Base-by-base conservation (phyloP, 2,113 vertebrate genomes). In the Mirza zaza region DNA sequence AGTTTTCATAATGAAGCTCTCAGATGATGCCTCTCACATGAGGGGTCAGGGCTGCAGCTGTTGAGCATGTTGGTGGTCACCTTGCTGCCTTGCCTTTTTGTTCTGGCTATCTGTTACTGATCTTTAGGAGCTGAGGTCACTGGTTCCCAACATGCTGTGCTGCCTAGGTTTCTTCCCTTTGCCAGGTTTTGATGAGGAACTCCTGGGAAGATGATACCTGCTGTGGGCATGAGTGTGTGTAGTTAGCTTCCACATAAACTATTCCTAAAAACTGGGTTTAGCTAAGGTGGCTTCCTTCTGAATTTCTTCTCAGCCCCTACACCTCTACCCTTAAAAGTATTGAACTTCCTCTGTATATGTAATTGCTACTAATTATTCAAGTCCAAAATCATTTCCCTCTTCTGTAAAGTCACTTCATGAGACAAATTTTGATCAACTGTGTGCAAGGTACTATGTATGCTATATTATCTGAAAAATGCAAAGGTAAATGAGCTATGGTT, bases 21-120 rank as follows among this genome's bases (percentile, higher is more conserved):
- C 76, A 17, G 52, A 59, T 71, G 94, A 81, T 14, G 0, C 45
- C 12, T 48, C 23, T 48, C n/a, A 39, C 87, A 4, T 0, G 14
- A 14, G 42, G 63, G 68, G 23, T 25, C 48, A 20, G 25, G 55
- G 55, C 68, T 39, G 83, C 95, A 96, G 96, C 97, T 97, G 93
- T 87, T 10, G 57, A n/a, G 73, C 68, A 1, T 11, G 95, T 18
- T 92, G 95, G 93, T 83, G 96, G 91, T 67, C 59, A 11, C 85
- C 68, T 23, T 59, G 61, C 68, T 6, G 0, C 85, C 68, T 27
- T 59, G 67, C 68, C 5, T 0, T 93, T 96, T 95, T 70, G 94
- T 88, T 96, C 94, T 92, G 96, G 92, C 93, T 95, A 12, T 96
- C 92, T 55, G 65, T 93, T 91, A 89, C 95, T 80, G 91, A 75